Conservation (phyloP, 2,113 vertebrate genomes). For the Neotoma lepida region DNA sequence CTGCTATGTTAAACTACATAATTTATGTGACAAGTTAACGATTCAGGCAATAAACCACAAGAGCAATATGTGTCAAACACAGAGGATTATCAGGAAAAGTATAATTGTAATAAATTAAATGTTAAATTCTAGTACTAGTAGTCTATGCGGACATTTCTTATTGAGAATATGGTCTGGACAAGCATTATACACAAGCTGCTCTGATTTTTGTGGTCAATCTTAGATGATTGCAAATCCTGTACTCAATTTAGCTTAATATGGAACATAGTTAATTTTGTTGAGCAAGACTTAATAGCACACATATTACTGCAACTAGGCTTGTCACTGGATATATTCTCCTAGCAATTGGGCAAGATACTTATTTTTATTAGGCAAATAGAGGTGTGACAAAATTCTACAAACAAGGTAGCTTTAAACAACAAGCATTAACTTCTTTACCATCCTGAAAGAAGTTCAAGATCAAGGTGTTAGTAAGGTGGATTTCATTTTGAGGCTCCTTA, state of each 20-base stretch:
- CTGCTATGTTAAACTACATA: neutral
- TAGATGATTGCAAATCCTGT: neutral
- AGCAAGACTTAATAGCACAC: neutral
- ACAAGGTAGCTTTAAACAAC: neutral
- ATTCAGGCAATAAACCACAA: conserved; percentile 38
- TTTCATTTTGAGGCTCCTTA: neutral
- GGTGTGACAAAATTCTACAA: neutral
- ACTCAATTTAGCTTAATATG: conserved; percentile 20
- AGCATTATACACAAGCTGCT: neutral
- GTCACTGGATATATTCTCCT: neutral
- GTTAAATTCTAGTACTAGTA: neutral
- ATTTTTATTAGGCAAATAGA: neutral
- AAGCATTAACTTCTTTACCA: neutral
- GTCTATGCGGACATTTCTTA: neutral
- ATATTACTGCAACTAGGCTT: neutral
- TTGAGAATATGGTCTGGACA: neutral
- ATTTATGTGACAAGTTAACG: conserved; percentile 1
- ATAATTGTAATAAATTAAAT: neutral
- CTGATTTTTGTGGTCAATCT: neutral
- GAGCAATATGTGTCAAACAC: neutral
- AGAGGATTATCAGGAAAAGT: neutral
- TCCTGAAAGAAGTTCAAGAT: neutral
- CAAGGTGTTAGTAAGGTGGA: neutral
- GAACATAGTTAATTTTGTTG: neutral
- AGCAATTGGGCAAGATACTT: neutral